These are phyloP conservation scores for Plebejus anna DNA, from an alignment of 2,888 invertebrate genomes.

Conservation along the genomic window DNA sequence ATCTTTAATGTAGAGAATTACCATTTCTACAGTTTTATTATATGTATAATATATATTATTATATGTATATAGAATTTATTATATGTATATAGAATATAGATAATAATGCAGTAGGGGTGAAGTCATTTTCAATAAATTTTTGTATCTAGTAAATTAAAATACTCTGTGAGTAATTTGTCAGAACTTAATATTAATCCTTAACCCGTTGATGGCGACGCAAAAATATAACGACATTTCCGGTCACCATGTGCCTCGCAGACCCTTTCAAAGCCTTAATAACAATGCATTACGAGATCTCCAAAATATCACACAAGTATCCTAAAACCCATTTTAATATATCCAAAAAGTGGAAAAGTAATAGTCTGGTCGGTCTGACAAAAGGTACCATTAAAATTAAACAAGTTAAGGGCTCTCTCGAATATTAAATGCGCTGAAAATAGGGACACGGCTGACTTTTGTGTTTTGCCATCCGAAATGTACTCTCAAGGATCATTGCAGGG, in stretches of 20 bases:
- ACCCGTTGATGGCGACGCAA: background rate
- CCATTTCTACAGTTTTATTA: too few relatives aligned
- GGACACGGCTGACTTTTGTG: conserved; percentile 60
- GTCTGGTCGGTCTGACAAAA: conserved; percentile 35
- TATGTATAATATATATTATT: too few relatives aligned
- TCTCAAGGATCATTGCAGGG: conserved; percentile 60
- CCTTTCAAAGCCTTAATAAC: background rate
- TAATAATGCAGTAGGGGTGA: too few relatives aligned
- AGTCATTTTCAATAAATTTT: too few relatives aligned
- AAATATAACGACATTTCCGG: background rate
- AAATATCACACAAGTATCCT: conserved; percentile 11
- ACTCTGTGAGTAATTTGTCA: too few relatives aligned
- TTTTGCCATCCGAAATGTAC: conserved; percentile 75
- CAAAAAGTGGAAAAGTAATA: conserved; percentile 27
- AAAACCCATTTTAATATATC: conserved; percentile 11
- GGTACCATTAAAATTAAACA: conserved; percentile 40
- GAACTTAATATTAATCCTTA: background rate
- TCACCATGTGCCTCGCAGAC: background rate
- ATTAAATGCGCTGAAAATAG: conserved; percentile 72
- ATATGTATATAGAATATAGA: too few relatives aligned
- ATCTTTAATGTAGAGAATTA: too few relatives aligned
- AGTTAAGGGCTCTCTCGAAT: conserved; percentile 60
- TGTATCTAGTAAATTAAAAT: too few relatives aligned
- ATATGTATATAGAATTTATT: too few relatives aligned
- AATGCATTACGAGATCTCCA: conserved; percentile 2